Evolutionary conservation across 1,140 invertebrate genomes (phyloP), one percentile per base, ranked within the genome.

Genomic region (Polypedilum pembai): DNA sequence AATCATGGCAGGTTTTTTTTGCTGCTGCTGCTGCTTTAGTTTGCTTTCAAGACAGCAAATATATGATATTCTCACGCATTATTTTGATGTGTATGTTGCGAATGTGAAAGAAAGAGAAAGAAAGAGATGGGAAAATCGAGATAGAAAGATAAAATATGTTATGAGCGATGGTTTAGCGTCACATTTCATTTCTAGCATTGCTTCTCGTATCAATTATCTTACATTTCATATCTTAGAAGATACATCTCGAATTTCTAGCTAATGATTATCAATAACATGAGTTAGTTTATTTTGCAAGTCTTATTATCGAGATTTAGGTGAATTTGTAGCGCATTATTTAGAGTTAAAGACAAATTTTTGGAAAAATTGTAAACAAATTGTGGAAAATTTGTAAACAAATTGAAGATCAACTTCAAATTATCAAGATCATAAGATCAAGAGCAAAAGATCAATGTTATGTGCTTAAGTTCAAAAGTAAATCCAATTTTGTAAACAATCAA

Each of bases 201-300:
- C 8, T 15, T 56, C n/a, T 56, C 45, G 12, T 56, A 56, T 56
- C 45, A 56, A 56, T 56, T 56, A 56, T 56, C 45, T 56, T n/a
- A 56, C 3, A 12, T 45, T 45, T 45, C n/a, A 12, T 56, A 56
- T 56, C 45, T 56, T 12, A 12, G 4, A 56, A 56, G n/a, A 56
- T 12, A 56, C n/a, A 56, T 56, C 45, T 56, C n/a, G 12, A n/a
- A 56, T n/a, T n/a, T n/a, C 45, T 33, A 15, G n/a, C 12, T 56
- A n/a, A 56, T 56, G 45, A 56, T 56, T n/a, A 56, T 56, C 45
- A 56, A 56, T 56, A 56, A 56, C 45, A 56, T 56, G 45, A 56
- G 45, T 56, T 56, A 56, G 12, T 56, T 56, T 56, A 15, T 56
- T 12, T 45, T 45, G 8, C 41, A 4, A 1, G 4, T 1, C 3